A percentile compares a stretch with the other conserved stretches of the same genome.
phyloP scores from a whole-genome alignment of 2,113 vertebrate genomes.

The Kryptolebias marmoratus region DNA sequence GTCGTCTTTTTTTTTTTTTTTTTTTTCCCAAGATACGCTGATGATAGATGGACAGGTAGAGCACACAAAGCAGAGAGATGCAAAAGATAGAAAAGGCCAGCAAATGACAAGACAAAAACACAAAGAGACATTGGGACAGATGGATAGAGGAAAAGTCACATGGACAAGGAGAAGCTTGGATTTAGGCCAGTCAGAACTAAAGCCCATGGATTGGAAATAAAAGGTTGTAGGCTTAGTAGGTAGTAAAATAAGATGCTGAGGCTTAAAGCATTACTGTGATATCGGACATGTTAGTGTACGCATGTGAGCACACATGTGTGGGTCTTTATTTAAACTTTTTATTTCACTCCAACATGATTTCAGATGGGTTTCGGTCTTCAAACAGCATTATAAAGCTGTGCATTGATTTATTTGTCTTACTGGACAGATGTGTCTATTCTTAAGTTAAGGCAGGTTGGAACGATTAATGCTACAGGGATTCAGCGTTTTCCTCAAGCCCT shows the following conservation, averaged over 20 bases:
- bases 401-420: slow-evolving; percentile 43
- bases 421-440: slow-evolving; percentile 59
- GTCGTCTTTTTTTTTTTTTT: slow-evolving; percentile 3
- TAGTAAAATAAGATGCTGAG: slow-evolving; percentile 68
- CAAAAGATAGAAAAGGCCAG: slow-evolving; percentile 12
- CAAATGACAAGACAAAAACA: slow-evolving; percentile 34
- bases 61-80: slow-evolving; percentile 13
- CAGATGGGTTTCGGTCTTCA: slow-evolving; percentile 24
- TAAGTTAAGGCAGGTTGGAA: slow-evolving; percentile 59
- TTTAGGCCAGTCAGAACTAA: slow-evolving; percentile 49
- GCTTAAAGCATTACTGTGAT: slow-evolving; percentile 67
- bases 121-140: slow-evolving; percentile 46
- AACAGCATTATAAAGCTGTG: slow-evolving; percentile 48
- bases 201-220: slow-evolving; percentile 66
- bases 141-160: slow-evolving; percentile 45
- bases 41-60: slow-evolving; percentile 44
- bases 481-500: slow-evolving; percentile 34
- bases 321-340: slow-evolving; percentile 13
- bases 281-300: slow-evolving; percentile 25
- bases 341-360: slow-evolving; percentile 23
- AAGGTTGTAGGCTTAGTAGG: slow-evolving; percentile 71
- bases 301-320: slow-evolving; percentile 38
- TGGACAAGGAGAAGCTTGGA: slow-evolving; percentile 39
- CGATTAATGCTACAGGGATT: slow-evolving; percentile 48
- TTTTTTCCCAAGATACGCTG: background rate